Percentiles rank a stretch among this genome's conserved stretches.
phyloP scores from a whole-genome alignment of 1,140 invertebrate genomes.

The Aricia agestis region DNA sequence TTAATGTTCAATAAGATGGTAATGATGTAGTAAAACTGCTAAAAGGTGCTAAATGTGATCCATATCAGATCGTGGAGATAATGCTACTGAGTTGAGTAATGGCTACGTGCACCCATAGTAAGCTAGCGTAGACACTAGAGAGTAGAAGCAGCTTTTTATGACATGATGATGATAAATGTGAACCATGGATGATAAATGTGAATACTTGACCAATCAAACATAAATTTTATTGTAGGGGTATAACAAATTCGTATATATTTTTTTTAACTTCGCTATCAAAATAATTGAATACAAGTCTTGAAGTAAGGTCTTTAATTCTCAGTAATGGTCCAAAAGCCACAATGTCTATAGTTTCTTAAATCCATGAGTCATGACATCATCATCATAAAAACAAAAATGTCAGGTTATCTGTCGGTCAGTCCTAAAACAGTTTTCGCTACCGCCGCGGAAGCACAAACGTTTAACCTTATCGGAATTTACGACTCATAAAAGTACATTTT shows the following conservation, averaged over 20 bases:
- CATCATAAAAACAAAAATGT: not conserved
- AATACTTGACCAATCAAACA: too few species aligned
- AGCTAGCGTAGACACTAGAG: not conserved
- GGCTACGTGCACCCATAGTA: not conserved
- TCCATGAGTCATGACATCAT: not conserved
- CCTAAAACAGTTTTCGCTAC: not conserved
- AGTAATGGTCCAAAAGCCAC: not conserved
- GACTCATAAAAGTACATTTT: constrained; percentile 6
- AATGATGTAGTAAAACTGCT: constrained; percentile 1
- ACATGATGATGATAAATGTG: too few species aligned
- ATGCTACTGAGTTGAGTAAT: not conserved
- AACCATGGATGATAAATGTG: too few species aligned
- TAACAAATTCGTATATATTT: too few species aligned
- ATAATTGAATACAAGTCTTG: not conserved
- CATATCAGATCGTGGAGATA: not conserved
- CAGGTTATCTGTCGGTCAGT: not conserved
- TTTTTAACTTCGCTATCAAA: too few species aligned
- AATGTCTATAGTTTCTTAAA: not conserved
- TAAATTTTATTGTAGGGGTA: too few species aligned
- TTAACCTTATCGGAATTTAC: constrained; percentile 1
- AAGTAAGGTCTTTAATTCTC: not conserved
- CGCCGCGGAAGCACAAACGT: not conserved
- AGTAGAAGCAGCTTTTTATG: not conserved
- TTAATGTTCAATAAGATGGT: not conserved
- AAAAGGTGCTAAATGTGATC: constrained; percentile 5